Evolutionary conservation across 1,140 invertebrate species (phyloP).

Genomic region (Plutomurus gul): DNA sequence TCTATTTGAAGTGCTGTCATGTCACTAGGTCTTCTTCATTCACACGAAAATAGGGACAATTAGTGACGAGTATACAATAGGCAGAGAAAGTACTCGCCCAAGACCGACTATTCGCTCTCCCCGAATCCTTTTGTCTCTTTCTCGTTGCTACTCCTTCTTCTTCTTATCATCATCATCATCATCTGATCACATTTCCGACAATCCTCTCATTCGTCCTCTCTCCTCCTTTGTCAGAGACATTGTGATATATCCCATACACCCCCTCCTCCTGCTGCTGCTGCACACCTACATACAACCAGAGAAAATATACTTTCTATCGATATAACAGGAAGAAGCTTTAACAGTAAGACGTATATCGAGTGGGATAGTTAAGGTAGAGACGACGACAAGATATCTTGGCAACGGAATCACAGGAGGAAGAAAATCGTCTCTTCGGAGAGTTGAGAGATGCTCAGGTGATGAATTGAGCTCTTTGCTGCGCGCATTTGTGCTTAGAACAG

Average conservation of each 20-base stretch:
- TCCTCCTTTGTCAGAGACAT: constrained; percentile 9
- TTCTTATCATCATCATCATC: background rate
- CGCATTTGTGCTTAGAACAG: constrained; percentile 23
- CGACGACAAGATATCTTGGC: constrained; percentile 8
- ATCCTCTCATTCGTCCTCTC: constrained; percentile 21
- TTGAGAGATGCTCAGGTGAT: constrained; percentile 3
- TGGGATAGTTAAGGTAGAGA: no score
- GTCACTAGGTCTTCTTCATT: no score
- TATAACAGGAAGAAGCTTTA: no score
- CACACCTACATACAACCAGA: background rate
- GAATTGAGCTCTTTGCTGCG: constrained; percentile 4
- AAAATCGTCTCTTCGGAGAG: background rate
- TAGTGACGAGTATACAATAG: no score
- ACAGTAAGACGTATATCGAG: no score
- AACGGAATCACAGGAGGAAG: background rate
- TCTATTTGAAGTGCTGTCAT: no score
- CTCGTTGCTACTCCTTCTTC: no score
- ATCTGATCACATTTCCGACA: constrained; percentile 7
- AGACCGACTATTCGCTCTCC: no score
- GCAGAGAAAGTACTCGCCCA: no score
- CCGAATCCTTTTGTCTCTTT: no score
- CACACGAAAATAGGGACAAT: no score
- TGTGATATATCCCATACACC: background rate
- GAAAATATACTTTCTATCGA: no score
- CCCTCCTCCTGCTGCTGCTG: background rate